Evolutionary conservation across 2,888 invertebrate genomes (phyloP).

Genomic region (Nemapogon koenigi): DNA sequence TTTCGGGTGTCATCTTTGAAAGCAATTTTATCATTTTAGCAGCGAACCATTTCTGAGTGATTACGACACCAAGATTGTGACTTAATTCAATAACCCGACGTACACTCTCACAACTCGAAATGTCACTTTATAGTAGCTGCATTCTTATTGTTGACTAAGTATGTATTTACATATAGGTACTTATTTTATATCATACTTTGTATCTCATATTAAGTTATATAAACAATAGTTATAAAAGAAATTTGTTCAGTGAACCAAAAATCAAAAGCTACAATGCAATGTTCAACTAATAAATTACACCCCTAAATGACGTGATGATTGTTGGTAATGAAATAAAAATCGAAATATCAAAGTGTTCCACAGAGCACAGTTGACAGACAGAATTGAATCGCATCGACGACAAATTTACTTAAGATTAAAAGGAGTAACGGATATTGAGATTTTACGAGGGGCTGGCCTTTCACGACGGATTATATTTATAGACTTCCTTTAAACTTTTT

Average conservation of each 20-base stretch:
- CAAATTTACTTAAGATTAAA: conserved; percentile 37
- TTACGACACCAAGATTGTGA: conserved; percentile 5
- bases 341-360: too few relatives aligned
- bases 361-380: neutral
- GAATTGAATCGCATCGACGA: conserved; percentile 15
- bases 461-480: conserved; percentile 3
- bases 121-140: too few relatives aligned
- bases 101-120: conserved; percentile 5
- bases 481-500: conserved; percentile 1
- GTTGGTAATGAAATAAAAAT: too few relatives aligned
- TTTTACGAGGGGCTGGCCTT: conserved; percentile 31
- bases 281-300: too few relatives aligned
- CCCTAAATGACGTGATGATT: too few relatives aligned
- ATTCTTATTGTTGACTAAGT: too few relatives aligned
- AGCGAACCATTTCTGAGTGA: conserved; percentile 2
- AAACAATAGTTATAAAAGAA: too few relatives aligned
- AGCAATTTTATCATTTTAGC: neutral
- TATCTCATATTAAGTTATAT: too few relatives aligned
- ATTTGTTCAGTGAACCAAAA: too few relatives aligned
- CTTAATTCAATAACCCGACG: conserved; percentile 5
- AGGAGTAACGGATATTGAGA: conserved; percentile 35
- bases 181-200: too few relatives aligned
- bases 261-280: too few relatives aligned
- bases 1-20: neutral
- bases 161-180: too few relatives aligned